Base-by-base conservation (phyloP, 1,140 invertebrate genomes). In the Magallana ariakensis region DNA sequence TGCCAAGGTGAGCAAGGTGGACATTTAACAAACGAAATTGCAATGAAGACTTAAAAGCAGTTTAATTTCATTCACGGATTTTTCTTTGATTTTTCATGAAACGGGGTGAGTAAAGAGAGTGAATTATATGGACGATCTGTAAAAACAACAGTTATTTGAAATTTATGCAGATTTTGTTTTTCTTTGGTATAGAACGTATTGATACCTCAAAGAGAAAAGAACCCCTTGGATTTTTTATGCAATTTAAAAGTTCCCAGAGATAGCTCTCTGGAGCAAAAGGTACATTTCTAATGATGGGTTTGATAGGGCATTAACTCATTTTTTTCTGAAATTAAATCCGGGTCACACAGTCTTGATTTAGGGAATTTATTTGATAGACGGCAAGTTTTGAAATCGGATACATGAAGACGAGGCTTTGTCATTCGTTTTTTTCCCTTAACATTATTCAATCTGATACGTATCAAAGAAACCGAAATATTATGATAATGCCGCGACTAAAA, bases 251-350 rank as follows among this genome's bases (percentile, higher is more conserved):
- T 75, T 75, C 33, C 33, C 66, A 75, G 66, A 26, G 22, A 75
- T 75, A 46, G 33, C 66, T 75, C 19, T 75, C 33, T 26, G 22
- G 66, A 19, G 22, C 11, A 75, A 19, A 26, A 75, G 22, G 66
- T 75, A 75, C 19, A 26, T 75, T 26, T 7, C 66, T 75, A 46
- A 75, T 75, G 66, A 26, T 75, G 33, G 22, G 10, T 11, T 75
- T 33, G 19, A 75, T 26, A 26, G 66, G 33, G 33, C 26, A 75
- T 75, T 75, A 26, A 75, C 22, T 75, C 33, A 46, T 46, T 75
- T 75, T 66, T 70, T 70, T 70, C 62, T 26, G 66, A 75, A 75
- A 75, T 75, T 13, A 26, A 75, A 75, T 75, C 66, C 66, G 66
- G 66, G 66, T 75, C 66, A 75, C 66, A 26, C 22, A 75, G 66